These are phyloP conservation scores for Iselma pallidipennis DNA, from an alignment of 2,888 invertebrate genomes.

Conservation along the genomic window DNA sequence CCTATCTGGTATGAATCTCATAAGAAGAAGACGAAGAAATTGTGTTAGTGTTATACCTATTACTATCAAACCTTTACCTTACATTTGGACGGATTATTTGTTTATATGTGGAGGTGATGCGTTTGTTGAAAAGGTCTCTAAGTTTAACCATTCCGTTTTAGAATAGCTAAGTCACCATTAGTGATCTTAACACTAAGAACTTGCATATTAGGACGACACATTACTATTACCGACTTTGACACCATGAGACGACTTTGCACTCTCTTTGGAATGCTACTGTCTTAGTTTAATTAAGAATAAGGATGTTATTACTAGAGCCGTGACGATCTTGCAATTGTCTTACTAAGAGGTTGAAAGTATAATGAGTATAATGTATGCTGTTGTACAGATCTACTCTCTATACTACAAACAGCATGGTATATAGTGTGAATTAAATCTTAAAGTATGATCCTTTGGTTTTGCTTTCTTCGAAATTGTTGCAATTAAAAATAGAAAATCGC, in stretches of 20 bases:
- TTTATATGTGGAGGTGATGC: background rate
- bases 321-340: constrained; percentile 51
- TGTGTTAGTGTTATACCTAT: background rate
- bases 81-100: background rate
- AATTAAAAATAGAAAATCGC: constrained; percentile 16
- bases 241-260: too few species aligned
- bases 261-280: constrained; percentile 47
- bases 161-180: constrained; percentile 54
- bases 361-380: constrained; percentile 49
- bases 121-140: constrained; percentile 43
- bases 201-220: constrained; percentile 49
- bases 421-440: too few species aligned
- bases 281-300: constrained; percentile 54
- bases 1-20: too few species aligned
- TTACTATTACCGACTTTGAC: constrained; percentile 50
- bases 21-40: too few species aligned
- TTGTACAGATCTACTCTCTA: background rate
- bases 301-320: constrained; percentile 48
- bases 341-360: constrained; percentile 45
- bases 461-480: too few species aligned
- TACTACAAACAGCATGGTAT: too few species aligned
- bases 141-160: constrained; percentile 57
- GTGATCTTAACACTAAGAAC: constrained; percentile 47
- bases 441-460: too few species aligned
- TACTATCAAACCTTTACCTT: background rate